Evolutionary conservation across 1,140 invertebrate genomes (phyloP).

Genomic region (Zaprionus ornatus): DNA sequence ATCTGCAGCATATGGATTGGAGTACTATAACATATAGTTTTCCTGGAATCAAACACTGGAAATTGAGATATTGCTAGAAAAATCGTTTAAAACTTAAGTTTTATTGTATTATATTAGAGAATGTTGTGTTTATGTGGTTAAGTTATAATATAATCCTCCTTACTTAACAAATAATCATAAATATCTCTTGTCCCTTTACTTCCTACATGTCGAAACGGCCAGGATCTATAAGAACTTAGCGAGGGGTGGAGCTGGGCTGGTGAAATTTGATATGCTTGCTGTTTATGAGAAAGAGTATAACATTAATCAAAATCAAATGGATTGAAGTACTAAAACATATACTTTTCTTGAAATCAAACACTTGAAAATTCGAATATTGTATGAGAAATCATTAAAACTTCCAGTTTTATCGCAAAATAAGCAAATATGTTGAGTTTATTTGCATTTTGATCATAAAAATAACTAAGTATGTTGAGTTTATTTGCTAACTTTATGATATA

Average conservation of each 20-base stretch:
- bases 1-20: not conserved
- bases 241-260: not conserved
- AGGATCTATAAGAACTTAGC: not conserved
- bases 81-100: not conserved
- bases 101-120: no score
- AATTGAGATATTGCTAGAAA: not conserved
- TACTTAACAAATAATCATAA: no score
- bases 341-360: not conserved
- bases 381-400: not conserved
- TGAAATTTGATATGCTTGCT: not conserved
- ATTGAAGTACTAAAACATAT: not conserved
- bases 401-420: not conserved
- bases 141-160: not conserved
- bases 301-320: not conserved
- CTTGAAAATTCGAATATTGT: not conserved
- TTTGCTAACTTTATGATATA: not conserved
- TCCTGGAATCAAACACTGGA: not conserved
- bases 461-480: not conserved
- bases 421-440: not conserved
- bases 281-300: not conserved
- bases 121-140: not conserved
- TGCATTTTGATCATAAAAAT: not conserved
- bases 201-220: no score
- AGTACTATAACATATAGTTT: not conserved
- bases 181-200: no score